phyloP scores from a whole-genome alignment of 2,797 vertebrate species.

The Alauda arvensis region DNA sequence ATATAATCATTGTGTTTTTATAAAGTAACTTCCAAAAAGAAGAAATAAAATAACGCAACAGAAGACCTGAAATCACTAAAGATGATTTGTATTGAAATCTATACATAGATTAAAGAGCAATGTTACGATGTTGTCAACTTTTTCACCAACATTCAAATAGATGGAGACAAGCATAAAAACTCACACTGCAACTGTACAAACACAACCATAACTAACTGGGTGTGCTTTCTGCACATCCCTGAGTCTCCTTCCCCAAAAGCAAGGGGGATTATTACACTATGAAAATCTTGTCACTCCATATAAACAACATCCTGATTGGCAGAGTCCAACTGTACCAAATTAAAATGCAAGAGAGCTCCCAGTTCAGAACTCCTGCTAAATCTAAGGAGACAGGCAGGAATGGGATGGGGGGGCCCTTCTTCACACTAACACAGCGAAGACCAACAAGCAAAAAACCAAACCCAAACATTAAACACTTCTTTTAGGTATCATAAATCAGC shows the following conservation, averaged over 20 bases:
- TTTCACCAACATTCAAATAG: not conserved
- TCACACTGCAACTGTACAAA: not conserved
- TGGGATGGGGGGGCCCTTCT: fast-evolving
- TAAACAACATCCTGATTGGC: not conserved
- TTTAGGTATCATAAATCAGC: not conserved
- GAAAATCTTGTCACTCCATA: not conserved
- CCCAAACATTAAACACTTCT: not conserved
- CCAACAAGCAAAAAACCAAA: not conserved
- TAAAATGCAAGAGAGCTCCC: not conserved
- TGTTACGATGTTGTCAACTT: not conserved
- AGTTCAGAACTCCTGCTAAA: not conserved
- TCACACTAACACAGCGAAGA: not conserved
- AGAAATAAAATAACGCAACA: not conserved
- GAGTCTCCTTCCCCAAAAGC: not conserved
- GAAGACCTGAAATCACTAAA: not conserved
- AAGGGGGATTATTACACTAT: not conserved
- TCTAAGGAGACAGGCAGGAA: not conserved
- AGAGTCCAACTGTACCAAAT: not conserved
- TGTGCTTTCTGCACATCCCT: not conserved
- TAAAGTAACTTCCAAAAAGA: not conserved
- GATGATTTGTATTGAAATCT: not conserved
- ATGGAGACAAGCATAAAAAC: not conserved
- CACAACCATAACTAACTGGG: not conserved
- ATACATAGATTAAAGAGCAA: not conserved
- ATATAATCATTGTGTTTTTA: not conserved